A percentile compares a stretch with the other conserved stretches of the same genome.
Evolutionary conservation across 1,140 invertebrate species (phyloP).

Genomic region (Cotesia vestalis): DNA sequence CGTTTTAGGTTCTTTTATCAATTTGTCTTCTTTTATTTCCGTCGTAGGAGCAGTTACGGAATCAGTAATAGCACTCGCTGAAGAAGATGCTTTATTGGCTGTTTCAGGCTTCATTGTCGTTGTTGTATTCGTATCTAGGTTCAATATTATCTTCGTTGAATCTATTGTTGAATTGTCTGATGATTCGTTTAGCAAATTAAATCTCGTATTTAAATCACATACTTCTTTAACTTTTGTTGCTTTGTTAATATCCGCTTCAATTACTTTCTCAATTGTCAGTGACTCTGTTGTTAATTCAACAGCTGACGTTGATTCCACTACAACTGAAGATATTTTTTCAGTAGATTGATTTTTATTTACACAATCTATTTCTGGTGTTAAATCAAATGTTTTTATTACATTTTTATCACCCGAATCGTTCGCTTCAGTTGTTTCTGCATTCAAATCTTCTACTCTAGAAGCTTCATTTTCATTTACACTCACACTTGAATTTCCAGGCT

Average conservation of each 20-base stretch:
- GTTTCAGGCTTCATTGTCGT: slow-evolving; percentile 59
- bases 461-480: not conserved
- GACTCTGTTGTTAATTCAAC: not conserved
- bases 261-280: not conserved
- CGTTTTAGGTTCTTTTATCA: no score
- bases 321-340: not conserved
- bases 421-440: not conserved
- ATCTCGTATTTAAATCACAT: slow-evolving; percentile 51
- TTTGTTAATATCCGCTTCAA: slow-evolving; percentile 33
- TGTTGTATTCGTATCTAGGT: slow-evolving; percentile 62
- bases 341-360: no score
- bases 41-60: slow-evolving; percentile 23
- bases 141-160: slow-evolving; percentile 61
- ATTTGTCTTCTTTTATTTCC: slow-evolving; percentile 6
- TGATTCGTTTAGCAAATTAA: slow-evolving; percentile 52
- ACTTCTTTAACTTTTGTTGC: slow-evolving; percentile 42
- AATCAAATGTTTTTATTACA: no score
- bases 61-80: slow-evolving; percentile 8
- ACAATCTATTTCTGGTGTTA: no score
- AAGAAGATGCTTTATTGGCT: not conserved
- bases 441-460: not conserved
- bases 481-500: not conserved
- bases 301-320: no score
- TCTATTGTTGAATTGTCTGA: slow-evolving; percentile 44
- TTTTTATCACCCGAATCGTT: no score